Percentiles rank a stretch among this genome's conserved stretches.
Conservation (phyloP, 1,140 invertebrate genomes). For the Drosophila nannoptera region DNA sequence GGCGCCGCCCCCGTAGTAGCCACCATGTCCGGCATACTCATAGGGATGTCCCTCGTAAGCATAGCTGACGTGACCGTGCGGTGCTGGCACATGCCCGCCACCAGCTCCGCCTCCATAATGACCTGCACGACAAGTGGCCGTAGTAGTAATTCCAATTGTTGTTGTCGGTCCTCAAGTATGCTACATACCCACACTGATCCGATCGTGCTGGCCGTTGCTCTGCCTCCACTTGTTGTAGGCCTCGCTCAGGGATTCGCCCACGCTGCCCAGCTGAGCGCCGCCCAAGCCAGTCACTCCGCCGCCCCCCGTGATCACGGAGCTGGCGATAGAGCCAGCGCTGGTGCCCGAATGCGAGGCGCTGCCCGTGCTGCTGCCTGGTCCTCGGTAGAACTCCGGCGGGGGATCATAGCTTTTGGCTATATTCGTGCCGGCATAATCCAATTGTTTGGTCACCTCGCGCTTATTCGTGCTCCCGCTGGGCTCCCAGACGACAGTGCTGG, state of each 20-base stretch:
- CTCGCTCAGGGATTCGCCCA: slow-evolving; percentile 56
- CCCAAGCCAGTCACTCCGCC: slow-evolving; percentile 3
- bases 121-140: slow-evolving; percentile 26
- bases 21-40: slow-evolving; percentile 41
- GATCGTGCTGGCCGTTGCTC: slow-evolving; percentile 34
- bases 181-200: slow-evolving; percentile 72
- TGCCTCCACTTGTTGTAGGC: slow-evolving; percentile 65
- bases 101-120: slow-evolving; percentile 42
- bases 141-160: neutral
- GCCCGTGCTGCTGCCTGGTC: slow-evolving; percentile 43
- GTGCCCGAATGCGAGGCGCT: slow-evolving; percentile 11
- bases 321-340: slow-evolving; percentile 4
- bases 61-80: slow-evolving; percentile 42
- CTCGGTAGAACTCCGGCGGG: slow-evolving; percentile 64
- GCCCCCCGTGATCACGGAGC: neutral
- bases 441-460: slow-evolving; percentile 26
- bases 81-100: slow-evolving; percentile 21
- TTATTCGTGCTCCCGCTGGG: slow-evolving; percentile 26
- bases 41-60: slow-evolving; percentile 59
- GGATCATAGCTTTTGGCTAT: slow-evolving; percentile 66
- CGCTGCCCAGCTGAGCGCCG: slow-evolving; percentile 40
- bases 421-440: slow-evolving; percentile 44
- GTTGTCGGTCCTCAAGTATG: neutral
- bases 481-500: slow-evolving; percentile 34
- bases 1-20: slow-evolving; percentile 33